These are phyloP conservation scores for Acropternis orthonyx DNA, from an alignment of 2,797 vertebrate genomes.

Conservation along the genomic window DNA sequence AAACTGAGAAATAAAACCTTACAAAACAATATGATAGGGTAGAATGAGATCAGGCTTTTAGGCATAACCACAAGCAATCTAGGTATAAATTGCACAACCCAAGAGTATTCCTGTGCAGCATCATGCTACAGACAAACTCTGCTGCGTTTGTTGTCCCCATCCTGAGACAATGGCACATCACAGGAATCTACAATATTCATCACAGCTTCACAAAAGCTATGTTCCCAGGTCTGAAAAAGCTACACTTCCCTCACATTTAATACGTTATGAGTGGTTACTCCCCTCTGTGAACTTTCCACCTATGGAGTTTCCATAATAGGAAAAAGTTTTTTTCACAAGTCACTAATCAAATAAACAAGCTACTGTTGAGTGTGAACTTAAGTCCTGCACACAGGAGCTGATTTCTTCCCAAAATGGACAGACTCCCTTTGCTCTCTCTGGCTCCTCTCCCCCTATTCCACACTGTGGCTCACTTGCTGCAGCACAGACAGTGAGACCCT, in stretches of 20 bases:
- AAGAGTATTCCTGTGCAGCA: not conserved
- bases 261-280: not conserved
- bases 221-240: not conserved
- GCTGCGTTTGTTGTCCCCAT: not conserved
- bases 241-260: not conserved
- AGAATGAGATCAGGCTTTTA: not conserved
- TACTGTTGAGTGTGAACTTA: not conserved
- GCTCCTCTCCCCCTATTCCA: not conserved
- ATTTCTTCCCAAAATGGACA: not conserved
- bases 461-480: not conserved
- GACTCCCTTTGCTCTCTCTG: not conserved
- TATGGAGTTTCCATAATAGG: not conserved
- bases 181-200: not conserved
- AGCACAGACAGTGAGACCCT: not conserved
- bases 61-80: not conserved
- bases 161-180: not conserved
- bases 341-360: not conserved
- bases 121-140: not conserved
- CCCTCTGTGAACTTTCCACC: not conserved
- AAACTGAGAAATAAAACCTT: not conserved
- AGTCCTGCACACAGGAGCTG: not conserved
- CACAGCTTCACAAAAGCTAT: not conserved
- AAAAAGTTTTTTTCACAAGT: not conserved
- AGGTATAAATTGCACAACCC: not conserved
- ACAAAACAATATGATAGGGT: not conserved